A percentile compares a stretch with the other conserved stretches of the same genome.
Evolutionary conservation across 2,888 invertebrate genomes (phyloP).

Genomic region (Seladonia tumulorum): DNA sequence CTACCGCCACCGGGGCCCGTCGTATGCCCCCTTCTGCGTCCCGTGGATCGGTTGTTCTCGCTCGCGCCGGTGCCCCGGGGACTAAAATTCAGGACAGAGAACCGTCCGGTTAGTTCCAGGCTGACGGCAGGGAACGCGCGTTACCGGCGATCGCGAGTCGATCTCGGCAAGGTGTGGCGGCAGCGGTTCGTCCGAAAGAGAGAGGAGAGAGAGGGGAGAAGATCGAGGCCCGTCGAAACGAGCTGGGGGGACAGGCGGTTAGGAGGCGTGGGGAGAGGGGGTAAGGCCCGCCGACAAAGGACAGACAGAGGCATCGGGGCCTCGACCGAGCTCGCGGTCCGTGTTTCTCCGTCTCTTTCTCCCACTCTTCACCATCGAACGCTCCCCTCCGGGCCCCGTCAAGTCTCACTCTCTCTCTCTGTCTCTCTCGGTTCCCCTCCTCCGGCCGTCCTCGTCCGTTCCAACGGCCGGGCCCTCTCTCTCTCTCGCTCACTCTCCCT

Average conservation of each 20-base stretch:
- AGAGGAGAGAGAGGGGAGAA: slow-evolving; percentile 52
- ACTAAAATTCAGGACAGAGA: slow-evolving; percentile 79
- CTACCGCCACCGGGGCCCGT: slow-evolving; percentile 31
- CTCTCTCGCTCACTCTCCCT: slow-evolving; percentile 48
- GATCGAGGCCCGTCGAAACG: slow-evolving; percentile 61
- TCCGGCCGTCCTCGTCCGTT: slow-evolving; percentile 7
- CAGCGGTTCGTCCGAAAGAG: slow-evolving; percentile 58
- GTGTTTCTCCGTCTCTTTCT: slow-evolving; percentile 25
- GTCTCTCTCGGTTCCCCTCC: slow-evolving; percentile 31
- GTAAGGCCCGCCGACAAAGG: slow-evolving; percentile 40
- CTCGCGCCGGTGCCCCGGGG: slow-evolving; percentile 48
- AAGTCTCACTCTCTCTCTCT: too few relatives aligned
- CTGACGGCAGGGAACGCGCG: slow-evolving; percentile 63
- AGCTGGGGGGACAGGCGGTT: slow-evolving; percentile 24
- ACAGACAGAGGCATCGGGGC: slow-evolving; percentile 36
- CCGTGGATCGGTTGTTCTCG: slow-evolving; percentile 12
- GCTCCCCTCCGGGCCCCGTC: slow-evolving; percentile 24
- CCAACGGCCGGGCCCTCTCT: not conserved
- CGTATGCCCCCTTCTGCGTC: not conserved
- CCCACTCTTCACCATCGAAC: slow-evolving; percentile 44
- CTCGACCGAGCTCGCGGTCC: slow-evolving; percentile 29
- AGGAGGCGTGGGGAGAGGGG: slow-evolving; percentile 40
- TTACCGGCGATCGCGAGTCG: slow-evolving; percentile 74
- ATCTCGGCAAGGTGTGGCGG: slow-evolving; percentile 78
- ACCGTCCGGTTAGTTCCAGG: slow-evolving; percentile 69